These are phyloP conservation scores for Poecilia wingei DNA, from an alignment of 2,797 vertebrate genomes.

Conservation along the genomic window DNA sequence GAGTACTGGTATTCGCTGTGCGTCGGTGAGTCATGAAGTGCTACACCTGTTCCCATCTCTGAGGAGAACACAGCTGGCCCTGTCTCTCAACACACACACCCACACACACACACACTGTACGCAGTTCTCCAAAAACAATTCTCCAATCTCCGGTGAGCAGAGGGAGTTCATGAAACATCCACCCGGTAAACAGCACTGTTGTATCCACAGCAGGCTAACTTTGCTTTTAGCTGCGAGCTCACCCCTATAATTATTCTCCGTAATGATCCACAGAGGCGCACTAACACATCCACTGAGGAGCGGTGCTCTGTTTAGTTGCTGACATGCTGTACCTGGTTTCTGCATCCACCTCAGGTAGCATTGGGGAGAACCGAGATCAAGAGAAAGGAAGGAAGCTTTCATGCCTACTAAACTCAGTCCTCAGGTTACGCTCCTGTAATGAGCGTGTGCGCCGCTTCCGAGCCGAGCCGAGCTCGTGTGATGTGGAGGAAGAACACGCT, in stretches of 20 bases:
- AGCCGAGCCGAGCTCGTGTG: constrained; percentile 24
- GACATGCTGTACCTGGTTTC: constrained; percentile 48
- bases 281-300: constrained; percentile 38
- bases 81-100: constrained; percentile 39
- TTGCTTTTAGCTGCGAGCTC: constrained; percentile 47
- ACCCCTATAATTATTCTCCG: constrained; percentile 28
- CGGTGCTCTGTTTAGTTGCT: constrained; percentile 22
- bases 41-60: constrained; percentile 68
- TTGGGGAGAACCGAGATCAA: constrained; percentile 30
- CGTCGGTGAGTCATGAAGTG: constrained; percentile 57
- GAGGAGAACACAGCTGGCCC: constrained; percentile 65
- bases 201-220: constrained; percentile 31
- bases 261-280: constrained; percentile 31
- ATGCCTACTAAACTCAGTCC: constrained; percentile 44
- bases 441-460: constrained; percentile 46
- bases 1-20: constrained; percentile 54
- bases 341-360: constrained; percentile 48
- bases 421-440: constrained; percentile 68
- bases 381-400: constrained; percentile 43
- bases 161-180: constrained; percentile 53
- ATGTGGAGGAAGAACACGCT: constrained; percentile 29
- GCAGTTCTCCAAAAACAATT: constrained; percentile 48
- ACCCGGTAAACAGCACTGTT: constrained; percentile 31
- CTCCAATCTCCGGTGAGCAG: constrained; percentile 34
- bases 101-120: neutral